Percentiles rank a stretch among this genome's conserved stretches.
Conservation (phyloP, 2,888 invertebrate species). For the Pelosia muscerda region DNA sequence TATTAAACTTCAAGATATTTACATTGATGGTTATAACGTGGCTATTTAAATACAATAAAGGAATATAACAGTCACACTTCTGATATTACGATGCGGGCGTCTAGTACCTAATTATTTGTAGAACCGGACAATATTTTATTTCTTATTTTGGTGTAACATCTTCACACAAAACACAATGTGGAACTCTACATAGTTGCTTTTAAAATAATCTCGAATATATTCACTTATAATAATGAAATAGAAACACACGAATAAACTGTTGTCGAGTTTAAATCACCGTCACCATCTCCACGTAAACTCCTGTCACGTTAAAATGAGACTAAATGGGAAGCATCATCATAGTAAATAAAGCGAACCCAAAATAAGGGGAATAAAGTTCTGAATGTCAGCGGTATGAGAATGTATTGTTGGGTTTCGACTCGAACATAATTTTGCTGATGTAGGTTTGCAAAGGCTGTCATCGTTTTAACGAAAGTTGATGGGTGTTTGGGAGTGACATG, state of each 20-base stretch:
- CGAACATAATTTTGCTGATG: not conserved
- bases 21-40: not conserved
- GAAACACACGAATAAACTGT: not conserved
- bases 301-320: conserved; percentile 3
- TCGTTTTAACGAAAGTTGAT: not conserved
- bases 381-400: not conserved
- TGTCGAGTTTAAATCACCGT: not conserved
- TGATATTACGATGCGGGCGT: not conserved
- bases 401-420: not conserved
- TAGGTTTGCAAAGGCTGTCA: not conserved
- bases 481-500: too few species aligned
- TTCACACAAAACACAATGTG: too few species aligned
- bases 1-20: not conserved
- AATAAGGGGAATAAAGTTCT: not conserved
- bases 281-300: not conserved
- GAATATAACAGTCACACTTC: not conserved
- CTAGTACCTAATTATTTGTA: not conserved
- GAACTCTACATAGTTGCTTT: too few species aligned
- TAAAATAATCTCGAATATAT: not conserved
- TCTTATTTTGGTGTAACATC: too few species aligned
- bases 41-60: not conserved
- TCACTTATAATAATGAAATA: not conserved
- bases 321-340: not conserved
- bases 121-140: too few species aligned
- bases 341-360: not conserved